phyloP scores from a whole-genome alignment of 30 jellyfish, hydroid and myxozoan genomes.

The Pseudorhiza aurosa region DNA sequence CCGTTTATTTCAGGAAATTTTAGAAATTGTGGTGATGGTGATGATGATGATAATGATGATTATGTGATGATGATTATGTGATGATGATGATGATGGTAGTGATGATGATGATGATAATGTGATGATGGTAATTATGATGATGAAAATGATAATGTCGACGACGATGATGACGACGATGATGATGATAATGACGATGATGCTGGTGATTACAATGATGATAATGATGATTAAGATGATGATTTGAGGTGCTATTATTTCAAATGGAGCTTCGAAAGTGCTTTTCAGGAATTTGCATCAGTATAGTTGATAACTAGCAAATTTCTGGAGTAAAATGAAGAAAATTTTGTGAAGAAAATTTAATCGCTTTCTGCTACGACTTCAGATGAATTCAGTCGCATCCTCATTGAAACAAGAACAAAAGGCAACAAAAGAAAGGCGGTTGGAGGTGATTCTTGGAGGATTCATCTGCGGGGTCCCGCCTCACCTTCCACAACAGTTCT shows the following conservation, averaged over 20 bases:
- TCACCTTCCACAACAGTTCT: constrained; percentile 55
- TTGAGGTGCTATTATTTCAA: too few relatives aligned
- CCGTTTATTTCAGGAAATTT: too few relatives aligned
- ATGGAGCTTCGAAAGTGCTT: too few relatives aligned
- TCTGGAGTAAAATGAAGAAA: too few relatives aligned
- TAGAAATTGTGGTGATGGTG: neutral
- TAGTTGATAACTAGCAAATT: too few relatives aligned
- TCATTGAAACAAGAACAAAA: constrained; percentile 52
- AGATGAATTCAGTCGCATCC: constrained; percentile 75
- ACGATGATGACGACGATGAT: neutral
- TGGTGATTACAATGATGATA: neutral
- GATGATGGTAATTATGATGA: neutral
- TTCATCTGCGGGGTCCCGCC: constrained; percentile 68
- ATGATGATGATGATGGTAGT: neutral
- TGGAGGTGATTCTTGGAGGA: constrained; percentile 92
- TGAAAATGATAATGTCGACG: neutral
- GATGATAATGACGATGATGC: neutral
- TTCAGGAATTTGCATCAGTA: too few relatives aligned
- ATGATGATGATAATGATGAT: neutral
- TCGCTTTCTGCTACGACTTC: neutral
- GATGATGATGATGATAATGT: neutral
- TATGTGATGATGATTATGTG: neutral
- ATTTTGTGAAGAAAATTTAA: too few relatives aligned
- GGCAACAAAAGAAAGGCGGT: constrained; percentile 20
- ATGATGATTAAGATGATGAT: neutral